Conservation (phyloP, 2,797 vertebrate species). For the Cynopterus sphinx region DNA sequence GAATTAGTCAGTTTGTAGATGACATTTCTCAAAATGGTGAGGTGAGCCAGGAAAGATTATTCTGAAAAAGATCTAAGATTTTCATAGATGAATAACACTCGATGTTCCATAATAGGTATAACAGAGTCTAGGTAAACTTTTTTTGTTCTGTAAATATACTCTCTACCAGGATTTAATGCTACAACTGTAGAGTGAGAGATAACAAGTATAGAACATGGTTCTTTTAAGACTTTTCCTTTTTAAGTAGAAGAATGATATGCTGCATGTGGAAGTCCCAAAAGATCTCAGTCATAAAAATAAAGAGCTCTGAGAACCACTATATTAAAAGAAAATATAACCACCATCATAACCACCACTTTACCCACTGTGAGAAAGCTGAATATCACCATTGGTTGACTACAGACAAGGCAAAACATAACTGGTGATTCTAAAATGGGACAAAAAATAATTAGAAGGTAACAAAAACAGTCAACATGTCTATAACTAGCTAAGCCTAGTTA, state of each 20-base stretch:
- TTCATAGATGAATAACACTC: background rate
- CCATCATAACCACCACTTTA: background rate
- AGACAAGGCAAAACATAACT: background rate
- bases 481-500: background rate
- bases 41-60: background rate
- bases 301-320: background rate
- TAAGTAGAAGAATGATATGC: background rate
- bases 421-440: background rate
- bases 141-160: background rate
- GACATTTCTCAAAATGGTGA: constrained; percentile 9
- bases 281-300: background rate
- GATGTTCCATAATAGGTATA: background rate
- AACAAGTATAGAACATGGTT: background rate
- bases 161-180: background rate
- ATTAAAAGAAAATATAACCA: background rate
- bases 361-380: background rate
- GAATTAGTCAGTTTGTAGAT: background rate
- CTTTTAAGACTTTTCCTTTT: background rate
- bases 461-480: background rate
- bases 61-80: background rate
- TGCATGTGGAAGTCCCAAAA: background rate
- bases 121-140: background rate
- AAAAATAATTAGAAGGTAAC: background rate
- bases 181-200: background rate
- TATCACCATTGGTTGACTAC: background rate